Conservation (phyloP, 1,140 invertebrate species). For the Drosophila quadrilineata region DNA sequence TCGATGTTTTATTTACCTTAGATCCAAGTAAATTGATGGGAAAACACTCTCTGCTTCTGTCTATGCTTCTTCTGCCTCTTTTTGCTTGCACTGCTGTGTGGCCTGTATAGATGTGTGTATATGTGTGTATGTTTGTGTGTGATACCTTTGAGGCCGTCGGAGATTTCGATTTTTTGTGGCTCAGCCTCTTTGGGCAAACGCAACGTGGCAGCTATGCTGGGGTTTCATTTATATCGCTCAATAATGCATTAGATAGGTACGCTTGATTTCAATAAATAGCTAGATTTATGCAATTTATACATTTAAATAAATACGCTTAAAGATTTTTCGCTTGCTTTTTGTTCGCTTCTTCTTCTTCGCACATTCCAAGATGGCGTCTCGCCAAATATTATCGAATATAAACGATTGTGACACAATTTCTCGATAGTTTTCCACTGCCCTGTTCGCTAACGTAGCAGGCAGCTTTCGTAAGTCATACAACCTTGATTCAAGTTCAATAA, state of each 20-base stretch:
- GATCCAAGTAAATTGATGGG: slow-evolving; percentile 11
- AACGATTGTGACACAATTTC: slow-evolving; percentile 17
- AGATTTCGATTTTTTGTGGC: slow-evolving; percentile 64
- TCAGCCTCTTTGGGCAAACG: slow-evolving; percentile 32
- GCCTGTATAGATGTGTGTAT: slow-evolving; percentile 13
- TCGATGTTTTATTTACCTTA: slow-evolving; percentile 45
- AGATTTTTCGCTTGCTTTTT: slow-evolving; percentile 73
- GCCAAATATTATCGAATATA: slow-evolving; percentile 41
- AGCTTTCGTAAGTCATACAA: background rate
- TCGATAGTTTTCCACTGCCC: slow-evolving; percentile 11
- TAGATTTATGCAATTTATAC: slow-evolving; percentile 55
- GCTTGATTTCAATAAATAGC: slow-evolving; percentile 38
- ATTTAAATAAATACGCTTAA: slow-evolving; percentile 66
- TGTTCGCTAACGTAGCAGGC: slow-evolving; percentile 10
- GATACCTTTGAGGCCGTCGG: slow-evolving; percentile 38
- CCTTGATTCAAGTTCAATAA: slow-evolving; percentile 2
- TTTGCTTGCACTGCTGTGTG: slow-evolving; percentile 31
- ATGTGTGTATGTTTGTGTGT: slow-evolving; percentile 26
- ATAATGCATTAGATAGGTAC: slow-evolving; percentile 31
- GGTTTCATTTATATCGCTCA: slow-evolving; percentile 42
- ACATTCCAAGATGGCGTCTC: slow-evolving; percentile 55
- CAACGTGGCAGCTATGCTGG: slow-evolving; percentile 43
- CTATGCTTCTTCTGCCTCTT: slow-evolving; percentile 31
- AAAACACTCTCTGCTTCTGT: slow-evolving; percentile 29
- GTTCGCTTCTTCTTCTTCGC: slow-evolving; percentile 65